These are phyloP conservation scores for Gerris buenoi DNA, from an alignment of 1,140 invertebrate species.

Conservation along the genomic window DNA sequence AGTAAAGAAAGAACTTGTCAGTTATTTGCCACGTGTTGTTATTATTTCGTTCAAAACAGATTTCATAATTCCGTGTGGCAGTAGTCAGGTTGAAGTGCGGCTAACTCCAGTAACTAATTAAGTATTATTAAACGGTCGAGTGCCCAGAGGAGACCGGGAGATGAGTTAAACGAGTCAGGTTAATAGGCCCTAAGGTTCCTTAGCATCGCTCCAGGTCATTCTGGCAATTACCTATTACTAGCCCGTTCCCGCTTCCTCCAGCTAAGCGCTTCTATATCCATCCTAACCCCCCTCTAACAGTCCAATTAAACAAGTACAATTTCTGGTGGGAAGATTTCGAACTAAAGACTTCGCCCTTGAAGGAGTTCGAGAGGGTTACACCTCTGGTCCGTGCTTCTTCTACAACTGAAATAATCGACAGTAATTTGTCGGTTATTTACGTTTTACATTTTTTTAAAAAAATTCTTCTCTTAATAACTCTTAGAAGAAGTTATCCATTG, in stretches of 20 bases:
- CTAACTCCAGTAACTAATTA: not conserved
- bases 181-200: not conserved
- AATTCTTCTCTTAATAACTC: too few relatives aligned
- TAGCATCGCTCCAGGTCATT: not conserved
- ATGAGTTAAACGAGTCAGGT: not conserved
- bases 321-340: not conserved
- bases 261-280: too few relatives aligned
- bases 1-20: too few relatives aligned
- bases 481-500: too few relatives aligned
- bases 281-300: not conserved
- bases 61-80: not conserved
- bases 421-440: too few relatives aligned
- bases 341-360: not conserved
- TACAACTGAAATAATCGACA: too few relatives aligned
- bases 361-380: not conserved
- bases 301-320: not conserved
- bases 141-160: not conserved
- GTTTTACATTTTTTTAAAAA: too few relatives aligned
- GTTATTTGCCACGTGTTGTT: too few relatives aligned
- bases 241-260: too few relatives aligned
- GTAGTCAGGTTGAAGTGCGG: not conserved
- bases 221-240: not conserved
- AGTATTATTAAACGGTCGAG: not conserved
- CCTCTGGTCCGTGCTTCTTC: too few relatives aligned
- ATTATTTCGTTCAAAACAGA: too few relatives aligned